Base-by-base conservation (phyloP, 2,888 invertebrate species). In the Parnassius orleans region DNA sequence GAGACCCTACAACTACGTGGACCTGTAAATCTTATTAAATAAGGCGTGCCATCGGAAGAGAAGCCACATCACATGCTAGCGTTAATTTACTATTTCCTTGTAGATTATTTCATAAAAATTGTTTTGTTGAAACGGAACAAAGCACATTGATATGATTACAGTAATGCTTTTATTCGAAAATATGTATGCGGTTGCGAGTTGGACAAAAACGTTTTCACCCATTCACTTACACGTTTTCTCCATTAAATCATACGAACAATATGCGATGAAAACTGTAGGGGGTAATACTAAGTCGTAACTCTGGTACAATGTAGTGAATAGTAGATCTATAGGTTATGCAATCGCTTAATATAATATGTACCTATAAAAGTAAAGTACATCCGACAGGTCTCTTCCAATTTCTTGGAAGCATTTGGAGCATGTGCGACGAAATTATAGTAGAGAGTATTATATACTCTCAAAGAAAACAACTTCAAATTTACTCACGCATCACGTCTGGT, bases 401-500 rank as follows among this genome's bases (percentile, higher is more conserved):
- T 33, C 33, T 33, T 33, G 33, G 3, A 33, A 33, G 33, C 1
- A 5, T 33, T 33, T 33, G 7, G 33, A 33, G 33, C 33, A 33
- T 33, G 33, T 33, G 33, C 33, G 33, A 33, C 5, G 33, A 33
- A 33, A 33, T 33, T 33, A 33, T 33, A 33, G 7, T 7, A 33
- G 33, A 33, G 33, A 7, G 5, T 7, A 33, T 33, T 33, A 33
- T 7, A 33, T 33, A 7, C 33, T 33, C 7, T 33, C 7, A 46
- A 46, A n/a, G 12, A n/a, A 7, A 12, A 46, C 44, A 46, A 46
- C 12, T n/a, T 11, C 11, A 42, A 44, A 15, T 43, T 19, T 75
- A 94, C 95, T 95, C 92, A 95, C 95, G 93, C 93, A 81, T 95
- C 94, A 70, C 94, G 90, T 69, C 93, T 93, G 65, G 93, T 93